phyloP scores from a whole-genome alignment of 2,797 vertebrate species.

The Psittacula echo region DNA sequence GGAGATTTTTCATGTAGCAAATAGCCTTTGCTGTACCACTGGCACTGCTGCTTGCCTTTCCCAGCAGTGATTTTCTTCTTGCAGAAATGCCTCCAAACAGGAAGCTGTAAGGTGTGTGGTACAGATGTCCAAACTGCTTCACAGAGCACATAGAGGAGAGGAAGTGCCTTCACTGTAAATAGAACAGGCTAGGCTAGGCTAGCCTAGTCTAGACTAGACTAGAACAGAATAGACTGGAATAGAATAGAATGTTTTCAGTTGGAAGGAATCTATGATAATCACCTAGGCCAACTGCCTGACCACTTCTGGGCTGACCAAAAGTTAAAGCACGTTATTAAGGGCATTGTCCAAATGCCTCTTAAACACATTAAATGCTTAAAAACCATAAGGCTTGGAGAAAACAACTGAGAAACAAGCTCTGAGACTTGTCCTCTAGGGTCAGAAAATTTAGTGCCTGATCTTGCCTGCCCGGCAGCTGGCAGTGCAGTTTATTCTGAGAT shows the following conservation, averaged over 20 bases:
- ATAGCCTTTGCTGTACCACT: background rate
- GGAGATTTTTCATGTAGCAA: background rate
- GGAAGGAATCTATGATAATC: background rate
- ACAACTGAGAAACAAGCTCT: background rate
- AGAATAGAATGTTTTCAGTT: background rate
- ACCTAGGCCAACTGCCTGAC: background rate
- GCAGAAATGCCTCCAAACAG: background rate
- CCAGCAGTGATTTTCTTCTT: background rate
- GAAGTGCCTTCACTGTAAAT: background rate
- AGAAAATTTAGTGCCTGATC: background rate
- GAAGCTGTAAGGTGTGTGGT: background rate
- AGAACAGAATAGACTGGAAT: background rate
- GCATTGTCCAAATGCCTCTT: background rate
- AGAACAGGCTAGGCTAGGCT: background rate
- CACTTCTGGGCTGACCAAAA: background rate
- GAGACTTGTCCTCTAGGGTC: background rate
- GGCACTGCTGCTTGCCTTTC: background rate
- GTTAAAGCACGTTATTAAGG: background rate
- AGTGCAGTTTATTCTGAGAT: background rate
- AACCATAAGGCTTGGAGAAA: background rate
- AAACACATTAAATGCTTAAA: background rate
- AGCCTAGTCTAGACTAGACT: background rate
- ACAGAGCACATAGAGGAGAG: background rate
- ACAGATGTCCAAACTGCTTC: background rate
- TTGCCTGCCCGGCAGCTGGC: background rate